These are phyloP conservation scores for Paratrypauchen microcephalus DNA, from an alignment of 2,797 vertebrate genomes.

Conservation along the genomic window DNA sequence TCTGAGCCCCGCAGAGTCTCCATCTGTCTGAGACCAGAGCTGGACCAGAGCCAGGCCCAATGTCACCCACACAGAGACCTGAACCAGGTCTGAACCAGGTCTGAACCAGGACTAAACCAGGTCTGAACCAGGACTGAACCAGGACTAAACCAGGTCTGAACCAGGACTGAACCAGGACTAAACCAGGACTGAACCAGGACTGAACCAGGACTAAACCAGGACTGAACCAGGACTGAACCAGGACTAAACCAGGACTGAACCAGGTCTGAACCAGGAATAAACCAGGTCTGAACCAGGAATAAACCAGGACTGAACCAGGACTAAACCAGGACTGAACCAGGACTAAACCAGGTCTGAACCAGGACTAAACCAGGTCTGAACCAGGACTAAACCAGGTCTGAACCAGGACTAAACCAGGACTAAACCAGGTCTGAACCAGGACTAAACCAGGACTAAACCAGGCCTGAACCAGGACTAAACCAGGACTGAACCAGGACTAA, in stretches of 20 bases:
- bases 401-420: background rate
- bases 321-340: background rate
- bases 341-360: background rate
- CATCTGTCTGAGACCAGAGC: background rate
- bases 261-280: background rate
- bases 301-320: background rate
- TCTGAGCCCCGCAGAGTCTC: background rate
- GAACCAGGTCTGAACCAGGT: background rate
- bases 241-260: background rate
- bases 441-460: too few species aligned
- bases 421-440: background rate
- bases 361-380: background rate
- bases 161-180: background rate
- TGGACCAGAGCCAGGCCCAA: slow-evolving; percentile 2
- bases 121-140: background rate
- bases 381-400: background rate
- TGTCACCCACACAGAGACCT: background rate
- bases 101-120: background rate
- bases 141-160: background rate
- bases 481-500: too few species aligned
- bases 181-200: background rate
- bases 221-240: background rate
- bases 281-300: background rate
- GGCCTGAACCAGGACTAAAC: too few species aligned
- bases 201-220: background rate